Percentiles rank a stretch among this genome's conserved stretches.
Conservation (phyloP, 2,797 vertebrate species). For the Eidolon dupreanum region DNA sequence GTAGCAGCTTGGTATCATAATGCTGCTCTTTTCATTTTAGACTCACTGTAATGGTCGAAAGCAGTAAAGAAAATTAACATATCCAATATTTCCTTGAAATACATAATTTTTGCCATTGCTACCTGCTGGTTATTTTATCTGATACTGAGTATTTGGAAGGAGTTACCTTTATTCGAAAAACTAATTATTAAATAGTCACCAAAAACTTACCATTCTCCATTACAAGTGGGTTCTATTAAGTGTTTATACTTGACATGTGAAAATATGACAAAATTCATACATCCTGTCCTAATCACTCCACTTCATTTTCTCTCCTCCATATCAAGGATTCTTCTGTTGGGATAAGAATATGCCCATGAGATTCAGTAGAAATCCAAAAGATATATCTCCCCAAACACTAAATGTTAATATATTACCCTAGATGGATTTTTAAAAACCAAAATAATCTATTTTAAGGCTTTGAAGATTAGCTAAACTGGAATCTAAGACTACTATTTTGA, state of each 20-base stretch:
- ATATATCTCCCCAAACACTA: background rate
- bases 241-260: conserved; percentile 31
- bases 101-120: background rate
- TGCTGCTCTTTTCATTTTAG: background rate
- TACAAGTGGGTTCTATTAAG: conserved; percentile 8
- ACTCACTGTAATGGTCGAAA: background rate
- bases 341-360: conserved; percentile 12
- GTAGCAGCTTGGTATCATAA: background rate
- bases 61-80: conserved; percentile 20
- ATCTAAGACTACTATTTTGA: background rate
- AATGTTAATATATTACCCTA: background rate
- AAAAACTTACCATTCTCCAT: conserved; percentile 1
- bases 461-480: background rate
- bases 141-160: background rate
- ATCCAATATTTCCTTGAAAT: background rate
- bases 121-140: background rate
- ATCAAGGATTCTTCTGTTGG: conserved; percentile 24
- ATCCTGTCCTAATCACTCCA: conserved; percentile 12
- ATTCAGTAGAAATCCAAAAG: background rate
- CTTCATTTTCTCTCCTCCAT: background rate
- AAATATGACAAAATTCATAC: background rate
- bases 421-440: background rate
- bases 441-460: background rate
- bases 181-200: background rate
- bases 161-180: conserved; percentile 12